phyloP scores from a whole-genome alignment of 2,797 vertebrate genomes.

The Emys orbicularis region DNA sequence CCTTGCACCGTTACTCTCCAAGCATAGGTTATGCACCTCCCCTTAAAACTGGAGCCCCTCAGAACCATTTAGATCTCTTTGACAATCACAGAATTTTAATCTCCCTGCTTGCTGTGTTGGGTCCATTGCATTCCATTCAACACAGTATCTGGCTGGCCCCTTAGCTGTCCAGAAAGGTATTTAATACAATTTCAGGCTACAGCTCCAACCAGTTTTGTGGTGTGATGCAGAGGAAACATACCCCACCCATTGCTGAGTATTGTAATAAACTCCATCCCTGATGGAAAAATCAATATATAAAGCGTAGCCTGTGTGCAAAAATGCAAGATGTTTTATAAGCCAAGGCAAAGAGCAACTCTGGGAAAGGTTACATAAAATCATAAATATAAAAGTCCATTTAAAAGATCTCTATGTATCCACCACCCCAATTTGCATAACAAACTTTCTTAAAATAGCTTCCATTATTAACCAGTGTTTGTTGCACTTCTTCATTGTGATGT shows the following conservation, averaged over 20 bases:
- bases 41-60: background rate
- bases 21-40: background rate
- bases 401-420: background rate
- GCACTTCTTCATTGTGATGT: background rate
- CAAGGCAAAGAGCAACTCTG: background rate
- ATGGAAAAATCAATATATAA: background rate
- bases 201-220: background rate
- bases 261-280: background rate
- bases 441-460: background rate
- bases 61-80: background rate
- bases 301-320: background rate
- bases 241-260: background rate
- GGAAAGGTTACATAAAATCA: background rate
- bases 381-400: constrained; percentile 2
- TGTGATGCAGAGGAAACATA: background rate
- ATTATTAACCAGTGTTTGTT: constrained; percentile 29
- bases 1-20: background rate
- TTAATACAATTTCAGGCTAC: background rate
- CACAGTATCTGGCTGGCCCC: background rate
- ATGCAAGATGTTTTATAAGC: background rate
- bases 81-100: no score
- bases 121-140: accelerated
- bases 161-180: background rate
- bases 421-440: constrained; percentile 21
- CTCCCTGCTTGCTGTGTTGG: background rate